Percentiles rank a stretch among this genome's conserved stretches.
These are phyloP conservation scores for Aegithalos caudatus DNA, from an alignment of 2,113 vertebrate species.

Conservation along the genomic window DNA sequence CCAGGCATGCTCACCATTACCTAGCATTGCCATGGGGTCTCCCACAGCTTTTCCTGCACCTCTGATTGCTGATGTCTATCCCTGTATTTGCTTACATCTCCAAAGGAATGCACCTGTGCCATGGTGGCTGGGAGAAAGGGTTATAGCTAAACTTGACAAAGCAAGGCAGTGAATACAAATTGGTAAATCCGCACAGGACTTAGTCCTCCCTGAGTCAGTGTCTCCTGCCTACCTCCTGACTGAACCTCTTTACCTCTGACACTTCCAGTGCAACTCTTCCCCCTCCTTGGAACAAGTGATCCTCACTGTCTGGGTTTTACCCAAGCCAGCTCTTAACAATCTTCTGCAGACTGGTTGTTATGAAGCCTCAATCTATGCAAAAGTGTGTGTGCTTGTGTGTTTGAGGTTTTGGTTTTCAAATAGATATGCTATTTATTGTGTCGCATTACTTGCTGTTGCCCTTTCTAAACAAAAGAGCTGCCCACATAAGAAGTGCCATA, in stretches of 20 bases:
- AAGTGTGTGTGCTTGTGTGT: rapidly evolving
- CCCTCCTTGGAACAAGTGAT: not conserved
- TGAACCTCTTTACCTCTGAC: not conserved
- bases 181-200: not conserved
- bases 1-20: not conserved
- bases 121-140: not conserved
- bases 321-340: not conserved
- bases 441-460: not conserved
- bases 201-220: not conserved
- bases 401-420: not conserved
- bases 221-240: not conserved
- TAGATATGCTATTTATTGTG: not conserved
- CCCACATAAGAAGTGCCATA: not conserved
- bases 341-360: not conserved
- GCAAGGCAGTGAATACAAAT: not conserved
- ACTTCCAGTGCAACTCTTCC: not conserved
- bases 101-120: not conserved
- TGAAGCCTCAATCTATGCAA: not conserved
- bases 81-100: not conserved
- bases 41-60: not conserved
- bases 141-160: not conserved
- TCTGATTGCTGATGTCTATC: not conserved
- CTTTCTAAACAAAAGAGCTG: not conserved
- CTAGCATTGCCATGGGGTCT: not conserved
- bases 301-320: not conserved